Base-by-base conservation (phyloP, 2,888 invertebrate genomes). In the Synanthedon tipuliformis region DNA sequence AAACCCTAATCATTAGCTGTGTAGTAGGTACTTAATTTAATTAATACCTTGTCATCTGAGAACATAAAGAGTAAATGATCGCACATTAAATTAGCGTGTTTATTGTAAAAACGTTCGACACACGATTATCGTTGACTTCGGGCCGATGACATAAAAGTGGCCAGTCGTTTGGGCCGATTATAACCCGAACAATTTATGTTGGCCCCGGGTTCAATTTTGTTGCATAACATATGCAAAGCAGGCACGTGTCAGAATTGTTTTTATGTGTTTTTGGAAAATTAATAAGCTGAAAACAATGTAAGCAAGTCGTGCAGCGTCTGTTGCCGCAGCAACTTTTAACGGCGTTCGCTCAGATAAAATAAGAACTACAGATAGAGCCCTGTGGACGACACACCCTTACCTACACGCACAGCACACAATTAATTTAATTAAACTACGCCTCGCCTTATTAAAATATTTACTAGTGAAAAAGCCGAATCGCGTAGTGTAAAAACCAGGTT, bases 81-180 rank as follows among this genome's bases (percentile, higher is more conserved):
- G 58, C 66, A 63, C 61, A 15, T 4, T 54, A 52, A 52, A 51
- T 49, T 2, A 40, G 56, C 55, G 53, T 13, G 52, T 45, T 59
- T 50, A 52, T 41, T 55, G 50, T 56, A 51, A 65, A 67, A 64
- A 64, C 64, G 63, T 61, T 61, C 56, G 53, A 53, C 53, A 53
- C 61, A 60, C 63, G 61, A 56, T 61, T 59, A 59, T 61, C 60
- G 59, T 53, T 57, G 61, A 59, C 59, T 15, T 34, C 13, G 8
- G n/a, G 45, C 41, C 64, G 81, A 79, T 79, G 77, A 75, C 79
- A 73, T 78, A 79, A 76, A 80, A 80, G 73, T 78, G 77, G 68
- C 67, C 56, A 60, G 56, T 53, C 56, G 60, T 57, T 61, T 57
- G 61, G 62, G 61, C 61, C 66, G 66, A 66, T 66, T 66, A 65